Evolutionary conservation across 2,797 vertebrate genomes (phyloP).

Genomic region (Taenioides sp.): DNA sequence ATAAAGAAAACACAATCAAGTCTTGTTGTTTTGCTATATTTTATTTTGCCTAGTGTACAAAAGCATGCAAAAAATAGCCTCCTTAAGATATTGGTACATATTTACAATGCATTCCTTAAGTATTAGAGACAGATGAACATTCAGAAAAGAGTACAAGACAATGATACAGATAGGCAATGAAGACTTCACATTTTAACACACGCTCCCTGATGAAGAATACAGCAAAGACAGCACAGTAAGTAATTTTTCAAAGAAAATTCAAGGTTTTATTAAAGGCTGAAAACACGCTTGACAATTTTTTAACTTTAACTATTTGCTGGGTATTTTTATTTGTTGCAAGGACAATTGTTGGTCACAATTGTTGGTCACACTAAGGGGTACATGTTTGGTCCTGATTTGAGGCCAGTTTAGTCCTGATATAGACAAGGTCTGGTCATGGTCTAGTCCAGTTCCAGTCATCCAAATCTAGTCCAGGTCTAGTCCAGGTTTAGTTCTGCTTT

Average conservation of each 20-base stretch:
- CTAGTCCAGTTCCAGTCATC: too few species aligned
- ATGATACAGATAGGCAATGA: slow-evolving; percentile 47
- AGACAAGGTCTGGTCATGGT: too few species aligned
- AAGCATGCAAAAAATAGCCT: slow-evolving; percentile 95
- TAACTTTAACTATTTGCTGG: too few species aligned
- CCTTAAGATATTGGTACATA: slow-evolving; percentile 89
- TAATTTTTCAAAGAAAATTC: not conserved
- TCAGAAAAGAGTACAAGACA: slow-evolving; percentile 54
- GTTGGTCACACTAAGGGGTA: too few species aligned
- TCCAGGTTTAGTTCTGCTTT: too few species aligned
- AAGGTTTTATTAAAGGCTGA: too few species aligned
- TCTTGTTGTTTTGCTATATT: slow-evolving; percentile 15
- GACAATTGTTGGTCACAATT: too few species aligned
- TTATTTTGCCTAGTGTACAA: slow-evolving; percentile 81
- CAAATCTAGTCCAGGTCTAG: too few species aligned
- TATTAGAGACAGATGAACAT: slow-evolving; percentile 59
- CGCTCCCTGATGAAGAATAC: slow-evolving; percentile 14
- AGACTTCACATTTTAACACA: slow-evolving; percentile 6
- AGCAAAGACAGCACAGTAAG: not conserved
- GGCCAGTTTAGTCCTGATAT: too few species aligned
- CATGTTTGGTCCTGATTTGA: too few species aligned
- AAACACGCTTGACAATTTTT: not conserved
- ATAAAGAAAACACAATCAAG: not conserved
- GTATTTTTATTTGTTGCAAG: too few species aligned
- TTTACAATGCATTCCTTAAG: slow-evolving; percentile 82